Percentiles rank a stretch among this genome's conserved stretches.
Conservation (phyloP, 1,140 invertebrate genomes). For the Habropoda laboriosa region DNA sequence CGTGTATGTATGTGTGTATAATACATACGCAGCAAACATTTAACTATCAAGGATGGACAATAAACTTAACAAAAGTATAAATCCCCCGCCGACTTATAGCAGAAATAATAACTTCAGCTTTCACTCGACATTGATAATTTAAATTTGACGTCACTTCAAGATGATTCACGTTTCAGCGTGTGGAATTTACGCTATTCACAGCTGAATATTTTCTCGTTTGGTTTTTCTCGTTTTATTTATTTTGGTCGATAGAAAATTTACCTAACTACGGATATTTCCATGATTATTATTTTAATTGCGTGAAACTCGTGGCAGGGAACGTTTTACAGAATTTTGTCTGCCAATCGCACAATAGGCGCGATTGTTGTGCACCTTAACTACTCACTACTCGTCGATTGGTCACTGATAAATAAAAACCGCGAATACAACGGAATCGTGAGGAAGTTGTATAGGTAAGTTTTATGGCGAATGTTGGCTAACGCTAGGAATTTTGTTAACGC, state of each 20-base stretch:
- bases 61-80: conserved; percentile 23
- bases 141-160: not conserved
- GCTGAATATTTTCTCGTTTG: not conserved
- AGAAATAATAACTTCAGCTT: not conserved
- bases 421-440: not conserved
- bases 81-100: not conserved
- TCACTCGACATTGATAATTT: not conserved
- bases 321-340: too few species aligned
- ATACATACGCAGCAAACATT: not conserved
- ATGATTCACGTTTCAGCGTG: not conserved
- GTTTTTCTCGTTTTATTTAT: not conserved
- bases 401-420: not conserved
- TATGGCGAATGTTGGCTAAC: conserved; percentile 1
- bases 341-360: not conserved
- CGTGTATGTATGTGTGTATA: too few species aligned
- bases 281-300: too few species aligned
- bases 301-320: too few species aligned
- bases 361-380: not conserved
- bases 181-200: not conserved
- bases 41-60: not conserved
- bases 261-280: too few species aligned
- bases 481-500: not conserved
- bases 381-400: not conserved
- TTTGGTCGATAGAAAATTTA: too few species aligned
- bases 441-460: not conserved